Base-by-base conservation (phyloP, 2,888 invertebrate species). In the Lasioglossum leucozonium region DNA sequence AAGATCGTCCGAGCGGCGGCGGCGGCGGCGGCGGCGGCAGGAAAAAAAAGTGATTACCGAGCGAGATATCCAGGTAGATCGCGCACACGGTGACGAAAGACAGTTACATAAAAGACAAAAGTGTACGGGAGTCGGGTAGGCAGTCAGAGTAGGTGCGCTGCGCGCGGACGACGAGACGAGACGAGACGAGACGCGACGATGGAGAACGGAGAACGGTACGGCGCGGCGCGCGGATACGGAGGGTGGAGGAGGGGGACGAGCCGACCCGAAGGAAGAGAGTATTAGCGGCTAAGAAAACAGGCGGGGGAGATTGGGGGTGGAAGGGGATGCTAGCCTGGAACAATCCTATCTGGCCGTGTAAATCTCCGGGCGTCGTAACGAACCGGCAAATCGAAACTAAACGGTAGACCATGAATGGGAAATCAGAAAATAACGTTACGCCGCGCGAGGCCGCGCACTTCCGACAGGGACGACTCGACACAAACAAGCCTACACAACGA, bases 381-480 rank as follows among this genome's bases (percentile, higher is more conserved):
- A 93, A 93, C 92, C 94, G 93, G 93, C 93, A 94, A 94, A 94
- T 93, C 94, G 93, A 93, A 94, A 93, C 94, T 94, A 94, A 94
- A 94, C 93, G 93, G 93, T 89, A 91, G 91, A 90, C 91, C 92
- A 90, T 92, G 92, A 92, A 93, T 92, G 92, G 91, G 92, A 93
- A 93, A 93, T 92, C 91, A 91, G 92, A 91, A 92, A 93, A 92
- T 91, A 92, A 90, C 91, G 92, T 92, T 92, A 90, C 92, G 91
- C 87, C 89, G 89, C 88, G 89, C 91, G 92, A 91, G 91, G 89
- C 89, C 92, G 91, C 88, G 85, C 85, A 89, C 91, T 93, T 93
- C 93, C 93, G 93, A 90, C 88, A 89, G 87, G 84, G 87, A 91
- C 88, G 89, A 87, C 81, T 71, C 69, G 72, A 72, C 51, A 81